Conservation (phyloP, 2,888 invertebrate species). For the Panopea generosa region DNA sequence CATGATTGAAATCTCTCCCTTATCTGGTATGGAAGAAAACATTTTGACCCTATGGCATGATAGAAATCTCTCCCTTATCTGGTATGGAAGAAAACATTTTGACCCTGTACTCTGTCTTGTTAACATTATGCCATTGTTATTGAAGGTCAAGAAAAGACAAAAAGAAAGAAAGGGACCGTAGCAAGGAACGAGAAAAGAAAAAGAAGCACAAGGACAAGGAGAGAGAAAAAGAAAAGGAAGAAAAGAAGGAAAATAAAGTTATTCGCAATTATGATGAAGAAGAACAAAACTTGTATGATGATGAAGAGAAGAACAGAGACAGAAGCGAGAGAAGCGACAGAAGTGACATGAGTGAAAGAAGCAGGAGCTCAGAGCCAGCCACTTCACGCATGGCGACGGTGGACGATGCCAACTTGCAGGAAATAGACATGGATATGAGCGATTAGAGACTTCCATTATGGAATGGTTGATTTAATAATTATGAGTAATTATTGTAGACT, state of each 20-base stretch:
- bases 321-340: constrained; percentile 28
- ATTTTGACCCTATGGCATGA: too few relatives aligned
- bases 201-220: constrained; percentile 68
- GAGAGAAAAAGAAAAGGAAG: constrained; percentile 51
- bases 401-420: constrained; percentile 70
- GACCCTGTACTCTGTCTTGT: too few relatives aligned
- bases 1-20: too few relatives aligned
- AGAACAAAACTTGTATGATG: constrained; percentile 70
- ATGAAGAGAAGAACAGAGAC: constrained; percentile 52
- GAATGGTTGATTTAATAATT: background rate
- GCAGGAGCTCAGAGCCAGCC: constrained; percentile 50
- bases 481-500: too few relatives aligned
- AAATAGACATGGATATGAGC: constrained; percentile 81
- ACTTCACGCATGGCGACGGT: constrained; percentile 40
- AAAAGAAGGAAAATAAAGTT: constrained; percentile 64
- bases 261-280: constrained; percentile 78
- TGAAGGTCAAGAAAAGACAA: constrained; percentile 44
- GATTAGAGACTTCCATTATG: constrained; percentile 68
- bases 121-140: too few relatives aligned
- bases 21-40: too few relatives aligned
- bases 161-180: constrained; percentile 62
- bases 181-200: constrained; percentile 61
- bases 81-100: too few relatives aligned
- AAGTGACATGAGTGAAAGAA: background rate
- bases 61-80: too few relatives aligned